These are phyloP conservation scores for Chrysina gloriosa DNA, from an alignment of 2,888 invertebrate species.

Conservation along the genomic window DNA sequence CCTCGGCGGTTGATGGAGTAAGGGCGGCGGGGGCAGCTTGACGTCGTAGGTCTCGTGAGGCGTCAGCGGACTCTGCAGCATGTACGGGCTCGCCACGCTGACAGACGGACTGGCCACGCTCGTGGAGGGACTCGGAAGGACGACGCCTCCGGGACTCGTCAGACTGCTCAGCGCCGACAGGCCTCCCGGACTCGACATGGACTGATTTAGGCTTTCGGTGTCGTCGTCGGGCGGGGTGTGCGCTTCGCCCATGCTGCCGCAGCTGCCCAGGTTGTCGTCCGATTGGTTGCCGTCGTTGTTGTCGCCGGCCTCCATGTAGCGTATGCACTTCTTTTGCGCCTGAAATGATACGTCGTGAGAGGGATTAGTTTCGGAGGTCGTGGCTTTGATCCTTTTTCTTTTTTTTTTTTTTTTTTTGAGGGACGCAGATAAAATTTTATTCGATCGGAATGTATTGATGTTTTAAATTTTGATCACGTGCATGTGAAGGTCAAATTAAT, in stretches of 20 bases:
- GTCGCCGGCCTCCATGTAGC: slow-evolving; percentile 89
- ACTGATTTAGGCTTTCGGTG: slow-evolving; percentile 73
- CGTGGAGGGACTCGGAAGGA: slow-evolving; percentile 83
- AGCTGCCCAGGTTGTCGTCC: slow-evolving; percentile 82
- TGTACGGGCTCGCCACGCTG: slow-evolving; percentile 72
- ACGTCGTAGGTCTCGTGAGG: slow-evolving; percentile 63
- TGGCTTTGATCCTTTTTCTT: too few species aligned
- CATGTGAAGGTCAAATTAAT: too few species aligned
- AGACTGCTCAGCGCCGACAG: slow-evolving; percentile 76
- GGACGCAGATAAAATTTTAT: slow-evolving; percentile 17
- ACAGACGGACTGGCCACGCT: slow-evolving; percentile 75
- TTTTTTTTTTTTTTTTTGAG: too few species aligned
- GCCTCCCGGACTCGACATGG: slow-evolving; percentile 72
- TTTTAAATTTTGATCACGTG: background rate
- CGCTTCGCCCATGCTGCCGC: slow-evolving; percentile 82
- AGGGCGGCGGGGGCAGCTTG: slow-evolving; percentile 62
- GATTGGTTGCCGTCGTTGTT: slow-evolving; percentile 73
- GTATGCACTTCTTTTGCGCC: slow-evolving; percentile 98
- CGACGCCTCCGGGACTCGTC: slow-evolving; percentile 74
- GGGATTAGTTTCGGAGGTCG: background rate
- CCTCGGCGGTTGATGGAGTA: slow-evolving; percentile 68
- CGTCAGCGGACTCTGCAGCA: slow-evolving; percentile 66
- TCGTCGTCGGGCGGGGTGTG: slow-evolving; percentile 75
- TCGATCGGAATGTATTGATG: slow-evolving; percentile 12
- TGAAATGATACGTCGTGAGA: slow-evolving; percentile 67